Evolutionary conservation across 2,888 invertebrate species (phyloP), one percentile per base, ranked within the genome.

Genomic region (Monopis laevigella): DNA sequence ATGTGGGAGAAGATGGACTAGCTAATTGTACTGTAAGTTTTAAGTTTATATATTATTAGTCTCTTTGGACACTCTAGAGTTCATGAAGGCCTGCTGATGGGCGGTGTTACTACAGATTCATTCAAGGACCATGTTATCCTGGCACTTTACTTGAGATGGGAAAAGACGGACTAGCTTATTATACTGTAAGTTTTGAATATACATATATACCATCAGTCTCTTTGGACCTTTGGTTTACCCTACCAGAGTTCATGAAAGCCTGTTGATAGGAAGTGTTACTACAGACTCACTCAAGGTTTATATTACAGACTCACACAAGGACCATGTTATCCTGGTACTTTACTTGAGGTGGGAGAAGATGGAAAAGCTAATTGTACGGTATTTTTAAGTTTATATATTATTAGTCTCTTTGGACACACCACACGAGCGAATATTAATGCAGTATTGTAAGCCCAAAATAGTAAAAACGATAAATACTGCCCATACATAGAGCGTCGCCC

Each of bases 81-180:
- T n/a, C n/a, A n/a, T n/a, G n/a, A n/a, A n/a, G 92, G 92, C 90
- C 93, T 0, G 82, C 83, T 40, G 89, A 89, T 49, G 86, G 85
- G 19, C 86, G 86, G 50, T 93, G 93, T 63, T 91, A 92, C 69
- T 83, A 85, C 46, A 75, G 83, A 45, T 78, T 86, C 43, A 87
- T 86, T 1, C 86, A 85, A 59, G 93, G 93, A 0, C 92, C 92
- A 0, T 93, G 93, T 59, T 83, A 86, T 2, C 84, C 86, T 47
- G 93, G 93, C 0, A 85, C 89, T 44, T 78, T 93, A 1, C 58
- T 93, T 29, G 82, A 84, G 5, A 49, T 73, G 0, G 86, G 84
- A 1, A 65, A 75, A 2, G 82, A 88, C 46, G 84, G 84, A 3
- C 61, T 92, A 8, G 86, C 89, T 0, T 83, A 84, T 46, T 93